These are phyloP conservation scores for Brachystomella parvula DNA, from an alignment of 1,140 invertebrate species.

Conservation along the genomic window DNA sequence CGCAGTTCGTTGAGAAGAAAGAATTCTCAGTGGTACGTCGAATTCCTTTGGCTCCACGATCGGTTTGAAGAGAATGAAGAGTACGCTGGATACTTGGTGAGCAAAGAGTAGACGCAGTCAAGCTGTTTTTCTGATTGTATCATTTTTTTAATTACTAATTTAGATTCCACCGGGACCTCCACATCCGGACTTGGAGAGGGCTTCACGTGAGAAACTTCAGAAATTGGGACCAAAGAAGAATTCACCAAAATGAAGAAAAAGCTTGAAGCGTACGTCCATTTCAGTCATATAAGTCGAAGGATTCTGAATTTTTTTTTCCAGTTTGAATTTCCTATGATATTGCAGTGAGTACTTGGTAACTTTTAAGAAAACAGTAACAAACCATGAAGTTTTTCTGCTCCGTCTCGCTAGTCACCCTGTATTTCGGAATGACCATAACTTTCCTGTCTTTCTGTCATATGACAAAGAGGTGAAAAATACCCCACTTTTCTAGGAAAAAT, in stretches of 20 bases:
- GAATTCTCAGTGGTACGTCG: slow-evolving; percentile 95
- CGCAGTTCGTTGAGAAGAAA: slow-evolving; percentile 76
- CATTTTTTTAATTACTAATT: not conserved
- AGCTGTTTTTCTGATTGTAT: not conserved
- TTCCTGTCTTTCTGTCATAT: slow-evolving; percentile 95
- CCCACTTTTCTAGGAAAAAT: slow-evolving; percentile 5
- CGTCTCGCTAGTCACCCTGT: slow-evolving; percentile 87
- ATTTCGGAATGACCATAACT: slow-evolving; percentile 86
- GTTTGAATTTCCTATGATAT: not conserved
- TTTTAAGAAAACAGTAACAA: slow-evolving; percentile 99
- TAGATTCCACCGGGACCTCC: slow-evolving; percentile 98
- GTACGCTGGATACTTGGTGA: slow-evolving; percentile 97
- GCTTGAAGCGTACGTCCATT: not conserved
- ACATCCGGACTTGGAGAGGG: slow-evolving; percentile 96
- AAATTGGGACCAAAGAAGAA: slow-evolving; percentile 96
- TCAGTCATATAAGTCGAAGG: no score
- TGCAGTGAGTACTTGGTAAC: slow-evolving; percentile 93
- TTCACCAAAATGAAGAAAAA: slow-evolving; percentile 98
- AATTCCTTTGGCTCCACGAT: slow-evolving; percentile 98
- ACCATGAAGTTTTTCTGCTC: slow-evolving; percentile 98
- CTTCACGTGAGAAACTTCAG: slow-evolving; percentile 94
- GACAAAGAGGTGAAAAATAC: slow-evolving; percentile 62
- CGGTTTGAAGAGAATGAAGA: slow-evolving; percentile 94
- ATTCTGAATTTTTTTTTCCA: no score
- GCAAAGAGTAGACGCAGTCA: slow-evolving; percentile 42